Evolutionary conservation across 1,140 invertebrate species (phyloP), one percentile per base, ranked within the genome.

Genomic region (Platyura marginata): DNA sequence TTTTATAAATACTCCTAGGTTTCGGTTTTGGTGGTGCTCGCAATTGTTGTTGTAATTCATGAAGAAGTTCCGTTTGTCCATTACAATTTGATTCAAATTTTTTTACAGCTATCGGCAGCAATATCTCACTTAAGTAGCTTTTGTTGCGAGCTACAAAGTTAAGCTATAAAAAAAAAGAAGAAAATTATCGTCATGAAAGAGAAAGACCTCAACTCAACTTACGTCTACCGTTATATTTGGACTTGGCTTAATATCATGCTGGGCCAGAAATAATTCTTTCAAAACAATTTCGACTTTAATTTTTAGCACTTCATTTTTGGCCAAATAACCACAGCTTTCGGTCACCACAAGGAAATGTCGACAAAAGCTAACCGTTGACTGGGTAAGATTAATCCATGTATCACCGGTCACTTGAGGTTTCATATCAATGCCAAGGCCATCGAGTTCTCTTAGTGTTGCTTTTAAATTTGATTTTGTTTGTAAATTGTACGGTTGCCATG

Each of bases 401-500:
- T 61, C 59, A 16, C 59, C 59, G 1, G 59, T 61, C 1, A 59
- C 46, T 32, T 61, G 56, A 2, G 48, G 18, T 2, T 51, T 49
- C 39, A 61, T 46, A 50, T 61, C 57, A 22, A 71, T 59, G 29
- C 62, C 62, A 43, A 67, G 45, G n/a, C 56, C 57, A 21, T 70
- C 65, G 16, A 72, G 44, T 47, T 70, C 68, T 0, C 55, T 48
- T 10, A 69, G 39, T 0, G 71, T 44, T 25, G 67, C 66, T 16
- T 62, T 55, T 15, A 66, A 46, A 53, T 67, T 68, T 18, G 69
- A 62, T 46, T 54, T 69, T 13, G 70, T 74, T 48, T 74, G 65
- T 29, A 79, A 64, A 57, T 82, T 81, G 34, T 74, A 71, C 1
- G 77, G 77, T 25, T 70, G 65, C 78, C 81, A 86, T 42, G 65